Conservation (phyloP, 2,888 invertebrate species). For the Megalurothrips usitatus region DNA sequence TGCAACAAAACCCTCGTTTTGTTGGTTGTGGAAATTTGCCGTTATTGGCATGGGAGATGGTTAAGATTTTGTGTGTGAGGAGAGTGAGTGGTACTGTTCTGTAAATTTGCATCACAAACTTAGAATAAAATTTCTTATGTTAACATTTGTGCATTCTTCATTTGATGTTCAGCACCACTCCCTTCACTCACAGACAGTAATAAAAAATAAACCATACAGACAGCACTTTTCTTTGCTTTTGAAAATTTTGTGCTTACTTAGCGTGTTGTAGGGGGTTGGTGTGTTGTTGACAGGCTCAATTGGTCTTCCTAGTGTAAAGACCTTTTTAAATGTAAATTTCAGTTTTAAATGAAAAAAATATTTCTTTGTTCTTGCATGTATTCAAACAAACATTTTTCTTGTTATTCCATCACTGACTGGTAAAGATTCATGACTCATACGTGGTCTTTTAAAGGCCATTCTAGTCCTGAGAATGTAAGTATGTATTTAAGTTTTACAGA, state of each 20-base stretch:
- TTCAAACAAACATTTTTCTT: background rate
- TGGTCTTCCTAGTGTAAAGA: too few relatives aligned
- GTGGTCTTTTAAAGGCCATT: too few relatives aligned
- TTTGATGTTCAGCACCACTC: slow-evolving; percentile 27
- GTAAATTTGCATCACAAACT: slow-evolving; percentile 29
- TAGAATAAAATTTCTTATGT: slow-evolving; percentile 25
- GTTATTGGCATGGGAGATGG: background rate
- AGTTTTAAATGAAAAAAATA: background rate
- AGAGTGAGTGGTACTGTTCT: slow-evolving; percentile 22
- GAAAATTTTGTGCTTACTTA: slow-evolving; percentile 35
- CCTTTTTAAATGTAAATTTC: too few relatives aligned
- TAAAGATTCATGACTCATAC: background rate
- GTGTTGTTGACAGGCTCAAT: too few relatives aligned
- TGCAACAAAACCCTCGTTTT: slow-evolving; percentile 3
- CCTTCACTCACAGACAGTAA: slow-evolving; percentile 12
- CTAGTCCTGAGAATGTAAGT: too few relatives aligned
- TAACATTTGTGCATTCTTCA: slow-evolving; percentile 4
- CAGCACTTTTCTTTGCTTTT: background rate
- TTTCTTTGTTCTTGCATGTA: background rate
- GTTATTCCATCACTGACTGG: background rate
- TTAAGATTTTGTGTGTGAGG: slow-evolving; percentile 18
- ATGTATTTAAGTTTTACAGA: too few relatives aligned
- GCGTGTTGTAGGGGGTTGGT: slow-evolving; percentile 29
- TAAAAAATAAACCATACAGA: background rate
- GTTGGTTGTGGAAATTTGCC: slow-evolving; percentile 34